Conservation (phyloP, 1,140 invertebrate genomes). For the Chymomyza costata region DNA sequence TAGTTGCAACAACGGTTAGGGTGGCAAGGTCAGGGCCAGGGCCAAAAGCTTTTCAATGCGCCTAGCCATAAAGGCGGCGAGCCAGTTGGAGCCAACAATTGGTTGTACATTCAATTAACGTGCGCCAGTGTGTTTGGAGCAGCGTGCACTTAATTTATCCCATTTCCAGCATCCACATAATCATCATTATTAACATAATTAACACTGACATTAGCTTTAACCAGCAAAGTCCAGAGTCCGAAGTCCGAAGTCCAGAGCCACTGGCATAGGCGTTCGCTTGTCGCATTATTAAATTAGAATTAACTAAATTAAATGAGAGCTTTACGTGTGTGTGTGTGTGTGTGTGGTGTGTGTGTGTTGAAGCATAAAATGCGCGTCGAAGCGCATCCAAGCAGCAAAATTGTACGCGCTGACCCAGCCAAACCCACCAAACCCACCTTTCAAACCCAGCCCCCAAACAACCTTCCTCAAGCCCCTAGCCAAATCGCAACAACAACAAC, state of each 20-base stretch:
- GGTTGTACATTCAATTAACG: too few relatives aligned
- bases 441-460: not conserved
- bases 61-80: conserved; percentile 23
- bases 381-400: conserved; percentile 52
- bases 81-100: conserved; percentile 7
- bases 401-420: conserved; percentile 4
- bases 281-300: conserved; percentile 66
- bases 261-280: conserved; percentile 3
- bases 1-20: conserved; percentile 2
- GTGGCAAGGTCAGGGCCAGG: conserved; percentile 28
- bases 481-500: not conserved
- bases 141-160: not conserved
- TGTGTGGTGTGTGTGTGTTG: conserved; percentile 23
- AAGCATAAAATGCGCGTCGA: conserved; percentile 53
- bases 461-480: not conserved
- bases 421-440: conserved; percentile 1
- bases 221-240: conserved; percentile 12
- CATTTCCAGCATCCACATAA: too few relatives aligned
- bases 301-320: conserved; percentile 52
- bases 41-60: conserved; percentile 2
- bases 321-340: conserved; percentile 14
- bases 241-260: not conserved
- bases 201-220: conserved; percentile 34
- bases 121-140: too few relatives aligned
- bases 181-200: conserved; percentile 24